phyloP scores from a whole-genome alignment of 2,888 invertebrate genomes.

The Seira musarum region DNA sequence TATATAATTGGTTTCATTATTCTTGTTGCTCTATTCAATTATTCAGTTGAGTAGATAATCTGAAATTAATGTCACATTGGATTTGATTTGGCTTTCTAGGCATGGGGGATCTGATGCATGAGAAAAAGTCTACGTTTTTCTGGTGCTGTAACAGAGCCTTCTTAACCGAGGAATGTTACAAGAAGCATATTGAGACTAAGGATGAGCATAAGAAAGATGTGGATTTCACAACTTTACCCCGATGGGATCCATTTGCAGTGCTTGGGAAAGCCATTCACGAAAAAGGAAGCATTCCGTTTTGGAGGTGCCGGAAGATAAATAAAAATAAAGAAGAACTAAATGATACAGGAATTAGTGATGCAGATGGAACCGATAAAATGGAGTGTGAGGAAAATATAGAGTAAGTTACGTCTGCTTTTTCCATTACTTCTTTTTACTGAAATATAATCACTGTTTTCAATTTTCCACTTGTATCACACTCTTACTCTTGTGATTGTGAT shows the following conservation, averaged over 20 bases:
- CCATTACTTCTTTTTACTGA: too few relatives aligned
- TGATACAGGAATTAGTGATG: constrained; percentile 1
- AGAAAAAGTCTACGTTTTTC: too few relatives aligned
- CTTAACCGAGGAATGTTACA: constrained; percentile 41
- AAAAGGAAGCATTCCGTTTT: constrained; percentile 20
- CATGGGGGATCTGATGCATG: too few relatives aligned
- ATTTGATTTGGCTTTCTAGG: too few relatives aligned
- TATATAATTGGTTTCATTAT: too few relatives aligned
- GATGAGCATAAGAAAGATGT: constrained; percentile 36
- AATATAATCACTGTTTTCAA: too few relatives aligned
- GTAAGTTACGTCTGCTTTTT: constrained; percentile 14
- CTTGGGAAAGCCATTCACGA: constrained; percentile 18
- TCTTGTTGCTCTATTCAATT: too few relatives aligned
- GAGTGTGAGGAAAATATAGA: constrained; percentile 5
- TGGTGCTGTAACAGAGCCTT: constrained; percentile 56
- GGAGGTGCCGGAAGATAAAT: constrained; percentile 24
- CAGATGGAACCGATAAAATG: constrained; percentile 18
- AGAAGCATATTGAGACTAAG: constrained; percentile 35
- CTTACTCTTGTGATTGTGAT: too few relatives aligned
- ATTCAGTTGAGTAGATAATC: too few relatives aligned
- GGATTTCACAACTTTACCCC: constrained; percentile 38
- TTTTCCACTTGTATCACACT: too few relatives aligned
- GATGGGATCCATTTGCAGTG: not conserved
- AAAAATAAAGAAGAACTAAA: constrained; percentile 2
- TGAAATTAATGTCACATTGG: too few relatives aligned